phyloP scores from a whole-genome alignment of 2,113 vertebrate species.

The Ondatra zibethicus region DNA sequence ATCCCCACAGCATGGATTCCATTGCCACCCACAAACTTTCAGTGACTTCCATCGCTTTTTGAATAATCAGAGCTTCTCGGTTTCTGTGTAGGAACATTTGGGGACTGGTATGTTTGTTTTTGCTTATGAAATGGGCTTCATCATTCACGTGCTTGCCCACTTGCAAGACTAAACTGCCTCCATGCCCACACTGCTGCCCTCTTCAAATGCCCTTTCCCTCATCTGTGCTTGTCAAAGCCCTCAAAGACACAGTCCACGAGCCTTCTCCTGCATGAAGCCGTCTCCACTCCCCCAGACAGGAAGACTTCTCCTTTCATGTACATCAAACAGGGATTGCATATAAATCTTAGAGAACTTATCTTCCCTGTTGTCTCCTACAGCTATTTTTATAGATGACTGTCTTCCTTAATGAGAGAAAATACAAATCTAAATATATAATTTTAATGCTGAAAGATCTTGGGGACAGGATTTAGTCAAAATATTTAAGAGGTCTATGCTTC shows the following conservation, averaged over 20 bases:
- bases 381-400: slow-evolving; percentile 66
- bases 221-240: slow-evolving; percentile 51
- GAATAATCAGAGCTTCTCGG: not conserved
- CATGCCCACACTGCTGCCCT: not conserved
- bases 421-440: slow-evolving; percentile 48
- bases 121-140: not conserved
- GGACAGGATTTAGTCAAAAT: slow-evolving; percentile 8
- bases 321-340: slow-evolving; percentile 31
- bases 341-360: slow-evolving; percentile 68
- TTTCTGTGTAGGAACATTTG: not conserved
- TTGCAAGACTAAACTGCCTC: not conserved
- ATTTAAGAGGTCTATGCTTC: not conserved
- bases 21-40: not conserved
- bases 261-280: not conserved
- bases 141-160: not conserved
- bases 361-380: not conserved
- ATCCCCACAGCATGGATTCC: not conserved
- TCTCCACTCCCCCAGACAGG: slow-evolving; percentile 24
- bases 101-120: not conserved
- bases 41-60: not conserved
- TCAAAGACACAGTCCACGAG: slow-evolving; percentile 41
- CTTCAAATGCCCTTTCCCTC: slow-evolving; percentile 25
- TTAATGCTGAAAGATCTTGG: not conserved
- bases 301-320: slow-evolving; percentile 32
- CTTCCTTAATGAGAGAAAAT: slow-evolving; percentile 64